Conservation (phyloP, 2,797 vertebrate genomes). For the Sebastes baramenuke region DNA sequence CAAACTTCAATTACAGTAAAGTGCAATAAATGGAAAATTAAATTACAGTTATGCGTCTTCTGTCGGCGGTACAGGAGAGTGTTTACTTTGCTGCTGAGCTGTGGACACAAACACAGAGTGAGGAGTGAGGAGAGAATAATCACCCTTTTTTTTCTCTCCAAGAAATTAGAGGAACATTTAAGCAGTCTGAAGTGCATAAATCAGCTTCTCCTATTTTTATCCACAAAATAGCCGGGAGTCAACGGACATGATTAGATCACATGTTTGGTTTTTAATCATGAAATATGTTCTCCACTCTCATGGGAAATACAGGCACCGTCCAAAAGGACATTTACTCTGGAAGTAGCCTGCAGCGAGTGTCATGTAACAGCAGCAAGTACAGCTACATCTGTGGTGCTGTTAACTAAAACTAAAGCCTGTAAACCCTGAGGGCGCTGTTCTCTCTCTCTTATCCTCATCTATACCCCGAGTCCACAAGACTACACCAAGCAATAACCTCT, state of each 20-base stretch:
- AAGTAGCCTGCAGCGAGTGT: slow-evolving; percentile 22
- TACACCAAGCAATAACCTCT: neutral
- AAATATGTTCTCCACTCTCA: neutral
- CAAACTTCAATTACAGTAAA: neutral
- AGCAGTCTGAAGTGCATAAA: neutral
- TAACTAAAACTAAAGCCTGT: slow-evolving; percentile 36
- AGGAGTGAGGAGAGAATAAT: neutral
- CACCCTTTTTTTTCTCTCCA: neutral
- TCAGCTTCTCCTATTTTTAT: neutral
- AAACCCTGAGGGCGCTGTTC: slow-evolving; percentile 10
- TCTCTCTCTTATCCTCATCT: neutral
- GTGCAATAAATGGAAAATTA: slow-evolving; percentile 10
- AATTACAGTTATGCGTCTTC: neutral
- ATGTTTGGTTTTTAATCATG: neutral
- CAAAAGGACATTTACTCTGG: neutral
- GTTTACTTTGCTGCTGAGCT: slow-evolving; percentile 2
- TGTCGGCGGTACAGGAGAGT: neutral
- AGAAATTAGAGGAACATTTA: neutral
- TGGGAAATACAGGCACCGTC: slow-evolving; percentile 16
- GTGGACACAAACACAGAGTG: neutral
- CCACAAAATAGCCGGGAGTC: neutral
- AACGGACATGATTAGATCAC: neutral
- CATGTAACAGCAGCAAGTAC: slow-evolving; percentile 6
- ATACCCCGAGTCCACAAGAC: neutral
- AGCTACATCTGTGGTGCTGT: slow-evolving; percentile 21